phyloP scores from a whole-genome alignment of 2,888 invertebrate genomes.

The Ophion ellenae region DNA sequence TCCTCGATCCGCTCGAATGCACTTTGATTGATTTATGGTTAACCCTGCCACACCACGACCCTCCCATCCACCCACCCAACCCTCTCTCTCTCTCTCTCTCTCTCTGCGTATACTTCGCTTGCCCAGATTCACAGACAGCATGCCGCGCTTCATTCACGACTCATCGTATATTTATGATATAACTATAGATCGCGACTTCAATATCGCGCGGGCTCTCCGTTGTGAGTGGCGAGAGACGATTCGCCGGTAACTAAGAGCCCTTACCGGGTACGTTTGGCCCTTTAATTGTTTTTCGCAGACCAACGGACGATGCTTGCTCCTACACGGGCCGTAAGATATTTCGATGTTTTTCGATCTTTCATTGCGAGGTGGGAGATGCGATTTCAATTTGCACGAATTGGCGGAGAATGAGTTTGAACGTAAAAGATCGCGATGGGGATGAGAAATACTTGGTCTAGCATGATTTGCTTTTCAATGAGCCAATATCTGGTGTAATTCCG shows the following conservation, averaged over 20 bases:
- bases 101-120: constrained; percentile 52
- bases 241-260: constrained; percentile 71
- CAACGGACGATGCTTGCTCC: not conserved
- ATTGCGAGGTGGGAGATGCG: too few species aligned
- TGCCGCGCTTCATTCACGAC: constrained; percentile 61
- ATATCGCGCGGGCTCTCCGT: constrained; percentile 65
- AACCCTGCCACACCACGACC: constrained; percentile 75
- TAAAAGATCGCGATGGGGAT: too few species aligned
- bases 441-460: too few species aligned
- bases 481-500: too few species aligned
- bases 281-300: not conserved
- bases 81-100: constrained; percentile 42
- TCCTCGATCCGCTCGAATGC: constrained; percentile 69
- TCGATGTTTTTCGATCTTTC: not conserved
- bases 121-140: constrained; percentile 61
- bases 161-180: constrained; percentile 14
- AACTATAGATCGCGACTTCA: constrained; percentile 56
- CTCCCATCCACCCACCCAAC: constrained; percentile 70
- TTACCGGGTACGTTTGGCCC: constrained; percentile 40
- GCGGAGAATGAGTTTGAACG: too few species aligned
- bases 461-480: too few species aligned
- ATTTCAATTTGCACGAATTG: too few species aligned
- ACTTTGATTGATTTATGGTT: constrained; percentile 79
- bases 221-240: constrained; percentile 48
- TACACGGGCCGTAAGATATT: not conserved